Conservation (phyloP, 1,140 invertebrate genomes). For the Sitophilus oryzae region DNA sequence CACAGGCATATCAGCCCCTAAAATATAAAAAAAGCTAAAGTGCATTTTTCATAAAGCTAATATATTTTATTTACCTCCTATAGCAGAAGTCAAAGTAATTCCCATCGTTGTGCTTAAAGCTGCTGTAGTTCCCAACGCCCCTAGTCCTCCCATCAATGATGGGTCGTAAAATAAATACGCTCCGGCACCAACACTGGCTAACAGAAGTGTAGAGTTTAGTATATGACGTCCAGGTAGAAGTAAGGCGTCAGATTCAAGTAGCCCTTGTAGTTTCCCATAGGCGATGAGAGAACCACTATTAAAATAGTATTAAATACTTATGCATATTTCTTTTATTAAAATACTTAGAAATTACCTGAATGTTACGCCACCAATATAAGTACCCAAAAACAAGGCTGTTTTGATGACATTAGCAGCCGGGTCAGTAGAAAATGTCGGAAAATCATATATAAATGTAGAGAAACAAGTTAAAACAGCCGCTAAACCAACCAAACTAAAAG, state of each 20-base stretch:
- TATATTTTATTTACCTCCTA: conserved; percentile 75
- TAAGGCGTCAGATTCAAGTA: conserved; percentile 72
- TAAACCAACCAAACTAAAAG: conserved; percentile 70
- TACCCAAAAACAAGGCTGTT: conserved; percentile 81
- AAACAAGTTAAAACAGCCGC: conserved; percentile 83
- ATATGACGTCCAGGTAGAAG: conserved; percentile 77
- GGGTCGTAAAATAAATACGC: conserved; percentile 61
- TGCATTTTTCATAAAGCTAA: no score
- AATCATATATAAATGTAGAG: conserved; percentile 78
- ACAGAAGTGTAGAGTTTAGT: conserved; percentile 64
- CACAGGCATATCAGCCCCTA: conserved; percentile 89
- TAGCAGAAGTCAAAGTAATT: conserved; percentile 80
- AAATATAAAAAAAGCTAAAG: conserved; percentile 25
- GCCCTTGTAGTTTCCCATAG: conserved; percentile 86
- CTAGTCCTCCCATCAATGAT: conserved; percentile 58
- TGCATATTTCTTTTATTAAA: conserved; percentile 4
- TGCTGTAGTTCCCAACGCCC: conserved; percentile 68
- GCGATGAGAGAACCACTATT: conserved; percentile 79
- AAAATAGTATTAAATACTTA: conserved; percentile 4
- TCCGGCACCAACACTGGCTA: conserved; percentile 67
- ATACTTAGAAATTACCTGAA: conserved; percentile 62
- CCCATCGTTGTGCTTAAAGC: conserved; percentile 72
- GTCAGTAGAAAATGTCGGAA: conserved; percentile 75
- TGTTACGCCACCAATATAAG: conserved; percentile 85
- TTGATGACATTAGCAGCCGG: conserved; percentile 80